phyloP scores from a whole-genome alignment of 2,888 invertebrate species.

The Lithophane socia region DNA sequence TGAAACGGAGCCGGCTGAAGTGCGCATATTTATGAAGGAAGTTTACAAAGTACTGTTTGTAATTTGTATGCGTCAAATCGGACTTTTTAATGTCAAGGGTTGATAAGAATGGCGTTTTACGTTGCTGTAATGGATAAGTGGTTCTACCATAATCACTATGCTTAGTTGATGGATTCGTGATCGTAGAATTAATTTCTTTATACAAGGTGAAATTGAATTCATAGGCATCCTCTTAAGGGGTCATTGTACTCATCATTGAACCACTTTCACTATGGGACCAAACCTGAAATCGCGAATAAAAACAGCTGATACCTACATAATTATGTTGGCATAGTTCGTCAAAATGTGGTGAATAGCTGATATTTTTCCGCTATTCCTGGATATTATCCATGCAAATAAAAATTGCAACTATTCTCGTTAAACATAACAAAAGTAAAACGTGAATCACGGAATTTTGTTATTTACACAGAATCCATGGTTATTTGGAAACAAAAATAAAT shows the following conservation, averaged over 20 bases:
- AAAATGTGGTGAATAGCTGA: too few relatives aligned
- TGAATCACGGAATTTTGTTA: neutral
- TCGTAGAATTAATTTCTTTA: too few relatives aligned
- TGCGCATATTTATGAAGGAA: slow-evolving; percentile 65
- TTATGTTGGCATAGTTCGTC: too few relatives aligned
- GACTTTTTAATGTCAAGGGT: slow-evolving; percentile 17
- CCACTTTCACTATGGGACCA: too few relatives aligned
- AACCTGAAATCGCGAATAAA: too few relatives aligned
- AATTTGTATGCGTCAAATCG: slow-evolving; percentile 46
- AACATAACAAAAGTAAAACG: neutral
- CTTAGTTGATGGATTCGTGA: too few relatives aligned
- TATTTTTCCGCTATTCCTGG: too few relatives aligned
- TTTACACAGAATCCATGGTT: neutral
- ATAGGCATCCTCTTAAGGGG: too few relatives aligned
- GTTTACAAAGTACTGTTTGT: slow-evolving; percentile 33
- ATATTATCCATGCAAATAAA: neutral
- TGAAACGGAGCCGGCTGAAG: slow-evolving; percentile 55
- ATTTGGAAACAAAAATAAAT: slow-evolving; percentile 14
- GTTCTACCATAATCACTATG: too few relatives aligned
- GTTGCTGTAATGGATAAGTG: neutral
- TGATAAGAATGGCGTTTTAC: neutral
- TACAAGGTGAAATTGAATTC: too few relatives aligned
- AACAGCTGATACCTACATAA: too few relatives aligned
- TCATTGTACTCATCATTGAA: too few relatives aligned
- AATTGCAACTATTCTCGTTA: neutral